Evolutionary conservation across 2,888 invertebrate genomes (phyloP).

Genomic region (Xylota segnis): DNA sequence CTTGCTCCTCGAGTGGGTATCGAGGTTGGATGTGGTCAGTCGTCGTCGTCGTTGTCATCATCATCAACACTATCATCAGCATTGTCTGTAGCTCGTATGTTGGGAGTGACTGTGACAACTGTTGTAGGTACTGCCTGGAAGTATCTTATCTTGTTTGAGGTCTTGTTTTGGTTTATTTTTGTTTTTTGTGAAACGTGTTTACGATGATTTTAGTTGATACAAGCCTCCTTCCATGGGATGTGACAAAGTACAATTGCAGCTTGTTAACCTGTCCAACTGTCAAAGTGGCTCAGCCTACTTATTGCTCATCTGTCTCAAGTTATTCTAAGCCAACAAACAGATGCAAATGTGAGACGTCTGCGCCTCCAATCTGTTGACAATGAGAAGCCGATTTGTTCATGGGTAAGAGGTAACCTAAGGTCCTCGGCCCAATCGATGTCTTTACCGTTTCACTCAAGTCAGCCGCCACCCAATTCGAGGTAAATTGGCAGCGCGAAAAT

Average conservation of each 20-base stretch:
- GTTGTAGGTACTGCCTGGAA: constrained; percentile 22
- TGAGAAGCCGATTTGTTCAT: constrained; percentile 10
- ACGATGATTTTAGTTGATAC: constrained; percentile 45
- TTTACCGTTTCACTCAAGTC: constrained; percentile 58
- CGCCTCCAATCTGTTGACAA: neutral
- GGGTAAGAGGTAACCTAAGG: constrained; percentile 44
- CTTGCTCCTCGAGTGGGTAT: constrained; percentile 42
- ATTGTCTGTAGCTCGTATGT: constrained; percentile 32
- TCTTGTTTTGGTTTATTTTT: constrained; percentile 29
- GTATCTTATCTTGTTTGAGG: constrained; percentile 50
- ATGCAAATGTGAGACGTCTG: neutral
- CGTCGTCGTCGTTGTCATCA: constrained; percentile 51
- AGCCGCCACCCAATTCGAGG: constrained; percentile 45
- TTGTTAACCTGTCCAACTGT: constrained; percentile 45
- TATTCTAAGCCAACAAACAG: neutral
- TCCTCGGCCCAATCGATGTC: constrained; percentile 52
- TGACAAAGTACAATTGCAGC: constrained; percentile 28
- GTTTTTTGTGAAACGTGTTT: constrained; percentile 40
- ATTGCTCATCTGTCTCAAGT: constrained; percentile 31
- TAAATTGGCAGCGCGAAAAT: constrained; percentile 38
- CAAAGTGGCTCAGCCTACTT: constrained; percentile 33
- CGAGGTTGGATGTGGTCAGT: constrained; percentile 42
- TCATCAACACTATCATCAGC: constrained; percentile 57
- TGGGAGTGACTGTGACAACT: constrained; percentile 36
- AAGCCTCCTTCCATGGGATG: constrained; percentile 30